These are phyloP conservation scores for Halcyon smyrnensis DNA, from an alignment of 2,797 vertebrate genomes.

Conservation along the genomic window DNA sequence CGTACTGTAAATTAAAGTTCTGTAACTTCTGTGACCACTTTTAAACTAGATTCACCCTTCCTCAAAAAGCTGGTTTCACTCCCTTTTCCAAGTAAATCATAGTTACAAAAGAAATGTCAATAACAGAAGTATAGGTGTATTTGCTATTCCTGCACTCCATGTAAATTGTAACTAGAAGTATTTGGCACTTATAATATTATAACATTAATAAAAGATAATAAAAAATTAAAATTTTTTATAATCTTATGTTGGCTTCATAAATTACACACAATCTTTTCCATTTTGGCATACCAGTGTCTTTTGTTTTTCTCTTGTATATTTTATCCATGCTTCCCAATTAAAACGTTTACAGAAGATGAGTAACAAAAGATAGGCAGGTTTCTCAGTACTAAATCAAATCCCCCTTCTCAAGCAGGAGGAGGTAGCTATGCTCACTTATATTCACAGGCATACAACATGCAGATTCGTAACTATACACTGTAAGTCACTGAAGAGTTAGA, in stretches of 20 bases:
- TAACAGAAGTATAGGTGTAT: neutral
- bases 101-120: neutral
- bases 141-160: neutral
- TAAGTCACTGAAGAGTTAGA: neutral
- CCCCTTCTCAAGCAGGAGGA: neutral
- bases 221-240: neutral
- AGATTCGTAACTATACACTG: rapidly evolving
- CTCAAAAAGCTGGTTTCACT: neutral
- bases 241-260: neutral
- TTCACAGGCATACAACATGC: neutral
- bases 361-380: neutral
- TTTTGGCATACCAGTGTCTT: neutral
- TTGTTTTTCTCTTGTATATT: neutral
- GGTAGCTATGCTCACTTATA: rapidly evolving
- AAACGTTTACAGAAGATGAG: neutral
- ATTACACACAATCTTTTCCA: neutral
- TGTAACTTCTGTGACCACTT: neutral
- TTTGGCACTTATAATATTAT: neutral
- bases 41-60: neutral
- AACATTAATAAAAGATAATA: neutral
- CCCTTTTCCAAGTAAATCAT: neutral
- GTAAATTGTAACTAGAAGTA: neutral
- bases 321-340: neutral
- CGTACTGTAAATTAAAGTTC: neutral
- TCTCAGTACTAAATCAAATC: neutral